Evolutionary conservation across 2,888 invertebrate species (phyloP).

Genomic region (Harpalus rubripes): DNA sequence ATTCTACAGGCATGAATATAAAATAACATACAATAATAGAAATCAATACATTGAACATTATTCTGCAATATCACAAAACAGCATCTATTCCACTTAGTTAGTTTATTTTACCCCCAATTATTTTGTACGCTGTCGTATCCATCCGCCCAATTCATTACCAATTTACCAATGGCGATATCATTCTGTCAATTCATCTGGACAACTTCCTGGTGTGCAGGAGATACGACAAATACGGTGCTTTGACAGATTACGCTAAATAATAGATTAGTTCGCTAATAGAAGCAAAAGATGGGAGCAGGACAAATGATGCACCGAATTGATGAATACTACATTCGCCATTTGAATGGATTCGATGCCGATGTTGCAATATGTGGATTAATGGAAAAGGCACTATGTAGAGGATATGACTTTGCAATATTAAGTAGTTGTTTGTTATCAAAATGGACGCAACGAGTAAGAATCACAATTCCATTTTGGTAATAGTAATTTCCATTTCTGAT

Average conservation of each 20-base stretch:
- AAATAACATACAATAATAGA: not conserved
- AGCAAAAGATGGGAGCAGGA: conserved; percentile 56
- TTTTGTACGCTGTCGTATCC: conserved; percentile 71
- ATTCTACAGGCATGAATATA: not conserved
- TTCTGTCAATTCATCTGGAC: conserved; percentile 65
- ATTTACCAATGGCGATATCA: conserved; percentile 52
- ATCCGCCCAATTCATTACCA: conserved; percentile 69
- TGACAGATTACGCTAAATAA: conserved; percentile 75
- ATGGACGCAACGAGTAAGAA: not conserved
- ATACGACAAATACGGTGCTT: conserved; percentile 74
- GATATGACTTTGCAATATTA: not conserved
- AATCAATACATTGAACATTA: conserved; percentile 22
- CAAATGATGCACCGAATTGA: conserved; percentile 29
- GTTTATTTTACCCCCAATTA: conserved; percentile 73
- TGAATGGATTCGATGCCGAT: not conserved
- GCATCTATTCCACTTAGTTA: conserved; percentile 73
- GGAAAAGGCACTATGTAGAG: not conserved
- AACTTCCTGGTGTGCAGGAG: conserved; percentile 73
- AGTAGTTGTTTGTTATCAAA: not conserved
- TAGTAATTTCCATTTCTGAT: no score
- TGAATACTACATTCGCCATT: not conserved
- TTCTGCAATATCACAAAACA: conserved; percentile 69
- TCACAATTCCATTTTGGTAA: not conserved
- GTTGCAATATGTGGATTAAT: not conserved
- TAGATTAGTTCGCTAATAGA: conserved; percentile 70